Percentiles rank a stretch among this genome's conserved stretches.
Conservation (phyloP, 2,888 invertebrate species). For the Tribolium freemani region DNA sequence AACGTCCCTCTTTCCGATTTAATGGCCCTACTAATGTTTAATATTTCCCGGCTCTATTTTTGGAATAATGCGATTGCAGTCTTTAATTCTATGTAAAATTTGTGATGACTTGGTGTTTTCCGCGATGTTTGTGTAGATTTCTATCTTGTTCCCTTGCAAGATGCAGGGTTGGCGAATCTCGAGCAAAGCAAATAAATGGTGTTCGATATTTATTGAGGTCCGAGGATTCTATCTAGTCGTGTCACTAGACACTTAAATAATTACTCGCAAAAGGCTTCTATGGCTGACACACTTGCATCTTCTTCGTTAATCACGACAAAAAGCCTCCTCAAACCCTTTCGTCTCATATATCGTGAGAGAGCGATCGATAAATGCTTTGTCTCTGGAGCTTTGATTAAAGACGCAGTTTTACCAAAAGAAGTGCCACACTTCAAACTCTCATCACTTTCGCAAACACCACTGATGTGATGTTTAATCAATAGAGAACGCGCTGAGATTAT, state of each 20-base stretch:
- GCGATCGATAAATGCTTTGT: conserved; percentile 14
- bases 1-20: not conserved
- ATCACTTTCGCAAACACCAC: conserved; percentile 8
- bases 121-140: not conserved
- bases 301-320: conserved; percentile 9
- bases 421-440: conserved; percentile 16
- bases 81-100: conserved; percentile 3
- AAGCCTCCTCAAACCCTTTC: conserved; percentile 9
- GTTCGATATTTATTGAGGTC: conserved; percentile 19
- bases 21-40: not conserved
- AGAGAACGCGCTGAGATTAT: conserved; percentile 10
- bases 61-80: not conserved
- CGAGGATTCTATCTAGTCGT: not conserved
- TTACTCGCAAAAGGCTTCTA: conserved; percentile 4
- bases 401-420: conserved; percentile 1
- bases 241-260: conserved; percentile 6
- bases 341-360: conserved; percentile 11
- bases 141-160: not conserved
- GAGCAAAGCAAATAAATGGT: conserved; percentile 15
- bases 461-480: conserved; percentile 22
- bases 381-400: conserved; percentile 21
- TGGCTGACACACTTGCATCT: conserved; percentile 13
- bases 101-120: not conserved
- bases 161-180: conserved; percentile 4
- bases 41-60: not conserved